Percentiles rank a stretch among this genome's conserved stretches.
Evolutionary conservation across 1,140 invertebrate genomes (phyloP).

Genomic region (Leptinotarsa undecemlineata): DNA sequence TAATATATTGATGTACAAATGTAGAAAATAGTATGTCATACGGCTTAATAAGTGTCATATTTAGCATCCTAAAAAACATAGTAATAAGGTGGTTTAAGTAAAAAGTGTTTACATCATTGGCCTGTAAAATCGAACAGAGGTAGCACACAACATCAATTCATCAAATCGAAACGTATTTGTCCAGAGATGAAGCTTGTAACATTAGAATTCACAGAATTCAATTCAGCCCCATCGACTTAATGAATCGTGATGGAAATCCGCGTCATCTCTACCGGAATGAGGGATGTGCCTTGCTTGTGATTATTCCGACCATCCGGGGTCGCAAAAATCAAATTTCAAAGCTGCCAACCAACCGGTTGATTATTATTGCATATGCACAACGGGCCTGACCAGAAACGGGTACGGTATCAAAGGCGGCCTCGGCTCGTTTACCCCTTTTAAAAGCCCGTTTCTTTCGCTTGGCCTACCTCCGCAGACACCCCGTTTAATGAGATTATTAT

Average conservation of each 20-base stretch:
- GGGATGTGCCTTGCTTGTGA: conserved; percentile 13
- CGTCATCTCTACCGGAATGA: conserved; percentile 31
- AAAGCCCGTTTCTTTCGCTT: conserved; percentile 42
- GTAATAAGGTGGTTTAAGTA: too few relatives aligned
- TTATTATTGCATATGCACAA: conserved; percentile 39
- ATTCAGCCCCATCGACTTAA: conserved; percentile 33
- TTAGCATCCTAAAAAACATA: too few relatives aligned
- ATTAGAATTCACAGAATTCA: conserved; percentile 41
- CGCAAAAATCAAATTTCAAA: conserved; percentile 45
- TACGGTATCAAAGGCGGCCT: conserved; percentile 27
- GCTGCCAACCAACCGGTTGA: conserved; percentile 35
- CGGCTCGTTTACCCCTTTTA: conserved; percentile 41
- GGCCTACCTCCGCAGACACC: conserved; percentile 44
- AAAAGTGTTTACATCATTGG: too few relatives aligned
- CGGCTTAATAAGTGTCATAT: too few relatives aligned
- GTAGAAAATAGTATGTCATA: too few relatives aligned
- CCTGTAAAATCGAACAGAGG: too few relatives aligned
- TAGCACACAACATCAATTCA: neutral
- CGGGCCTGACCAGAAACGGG: neutral
- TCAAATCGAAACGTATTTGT: conserved; percentile 28
- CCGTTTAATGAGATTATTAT: conserved; percentile 51
- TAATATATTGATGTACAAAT: too few relatives aligned
- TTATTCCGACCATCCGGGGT: conserved; percentile 27
- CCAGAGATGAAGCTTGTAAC: conserved; percentile 23
- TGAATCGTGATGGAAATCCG: conserved; percentile 38